phyloP scores from a whole-genome alignment of 2,113 vertebrate species.

The Chitala chitala region DNA sequence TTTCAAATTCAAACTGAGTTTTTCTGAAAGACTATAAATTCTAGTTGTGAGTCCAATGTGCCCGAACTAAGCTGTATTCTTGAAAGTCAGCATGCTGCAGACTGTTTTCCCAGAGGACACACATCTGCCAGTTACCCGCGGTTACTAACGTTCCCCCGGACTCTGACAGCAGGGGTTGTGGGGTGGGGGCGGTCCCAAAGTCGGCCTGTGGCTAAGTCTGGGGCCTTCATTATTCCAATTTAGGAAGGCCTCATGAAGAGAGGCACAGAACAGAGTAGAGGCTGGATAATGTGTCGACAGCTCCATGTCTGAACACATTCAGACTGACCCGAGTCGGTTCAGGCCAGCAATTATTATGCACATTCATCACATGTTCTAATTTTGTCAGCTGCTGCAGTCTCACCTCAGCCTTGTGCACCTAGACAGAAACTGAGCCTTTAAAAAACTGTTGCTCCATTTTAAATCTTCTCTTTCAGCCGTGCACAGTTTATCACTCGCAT shows the following conservation, averaged over 20 bases:
- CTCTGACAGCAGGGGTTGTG: conserved; percentile 5
- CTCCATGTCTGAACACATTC: too few relatives aligned
- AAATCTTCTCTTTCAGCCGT: background rate
- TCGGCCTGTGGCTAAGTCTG: conserved; percentile 30
- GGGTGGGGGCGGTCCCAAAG: conserved; percentile 30
- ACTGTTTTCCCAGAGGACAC: too few relatives aligned
- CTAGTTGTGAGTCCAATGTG: too few relatives aligned
- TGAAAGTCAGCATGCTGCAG: too few relatives aligned
- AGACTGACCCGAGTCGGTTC: background rate
- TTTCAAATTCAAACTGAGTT: too few relatives aligned
- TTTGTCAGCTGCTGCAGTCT: background rate
- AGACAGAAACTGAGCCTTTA: background rate
- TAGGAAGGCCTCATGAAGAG: conserved; percentile 24
- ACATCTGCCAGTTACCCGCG: background rate
- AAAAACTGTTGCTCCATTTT: background rate
- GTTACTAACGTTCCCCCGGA: conserved; percentile 9
- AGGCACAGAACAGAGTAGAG: background rate
- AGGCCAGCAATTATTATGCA: background rate
- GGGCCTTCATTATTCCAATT: conserved; percentile 41
- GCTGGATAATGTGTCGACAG: background rate
- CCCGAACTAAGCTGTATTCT: too few relatives aligned
- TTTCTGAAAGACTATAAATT: too few relatives aligned
- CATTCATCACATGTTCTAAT: background rate
- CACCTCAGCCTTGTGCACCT: background rate
- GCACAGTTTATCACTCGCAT: background rate